These are phyloP conservation scores for Fukomys damarensis DNA, from an alignment of 2,113 vertebrate genomes.

Conservation along the genomic window DNA sequence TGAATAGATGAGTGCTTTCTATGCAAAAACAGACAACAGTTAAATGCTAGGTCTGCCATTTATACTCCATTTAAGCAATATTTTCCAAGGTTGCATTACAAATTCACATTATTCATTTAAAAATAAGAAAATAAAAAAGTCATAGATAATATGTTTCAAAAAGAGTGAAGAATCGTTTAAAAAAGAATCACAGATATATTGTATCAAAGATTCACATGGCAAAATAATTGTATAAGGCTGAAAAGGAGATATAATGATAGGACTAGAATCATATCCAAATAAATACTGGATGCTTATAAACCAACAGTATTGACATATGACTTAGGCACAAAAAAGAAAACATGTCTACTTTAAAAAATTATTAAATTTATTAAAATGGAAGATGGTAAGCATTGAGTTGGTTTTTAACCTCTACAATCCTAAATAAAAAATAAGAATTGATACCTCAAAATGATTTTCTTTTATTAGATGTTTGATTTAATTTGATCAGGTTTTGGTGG, in stretches of 20 bases:
- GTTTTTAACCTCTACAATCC: not conserved
- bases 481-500: not conserved
- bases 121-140: not conserved
- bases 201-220: not conserved
- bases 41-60: not conserved
- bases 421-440: not conserved
- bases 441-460: not conserved
- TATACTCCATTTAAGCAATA: not conserved
- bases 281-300: not conserved
- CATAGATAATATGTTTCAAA: not conserved
- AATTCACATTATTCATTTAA: not conserved
- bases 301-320: not conserved
- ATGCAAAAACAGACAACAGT: not conserved
- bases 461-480: not conserved
- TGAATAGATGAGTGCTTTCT: not conserved
- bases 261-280: not conserved
- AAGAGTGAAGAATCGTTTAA: not conserved
- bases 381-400: not conserved
- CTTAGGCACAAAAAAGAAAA: not conserved
- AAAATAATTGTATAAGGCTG: not conserved
- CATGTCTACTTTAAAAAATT: not conserved
- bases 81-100: not conserved
- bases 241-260: not conserved
- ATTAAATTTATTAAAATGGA: not conserved
- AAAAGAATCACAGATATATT: not conserved